These are phyloP conservation scores for Tenthredo mesomela DNA, from an alignment of 2,888 invertebrate genomes.

Conservation along the genomic window DNA sequence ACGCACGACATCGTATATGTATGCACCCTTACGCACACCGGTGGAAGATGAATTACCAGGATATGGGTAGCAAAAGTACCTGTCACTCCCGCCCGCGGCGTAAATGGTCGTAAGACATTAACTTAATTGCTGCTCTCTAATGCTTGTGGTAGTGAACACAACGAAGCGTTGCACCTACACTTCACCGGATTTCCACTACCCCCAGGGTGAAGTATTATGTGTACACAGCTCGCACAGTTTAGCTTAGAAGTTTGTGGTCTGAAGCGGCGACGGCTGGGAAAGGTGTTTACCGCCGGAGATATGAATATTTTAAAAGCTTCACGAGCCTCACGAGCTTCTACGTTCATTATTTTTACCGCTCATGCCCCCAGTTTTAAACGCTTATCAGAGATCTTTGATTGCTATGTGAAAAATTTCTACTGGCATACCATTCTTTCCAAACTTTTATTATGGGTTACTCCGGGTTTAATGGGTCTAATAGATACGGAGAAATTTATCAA, in stretches of 20 bases:
- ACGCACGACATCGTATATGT: not conserved
- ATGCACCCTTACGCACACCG: not conserved
- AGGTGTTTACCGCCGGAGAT: conserved; percentile 40
- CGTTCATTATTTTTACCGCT: conserved; percentile 3
- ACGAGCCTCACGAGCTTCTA: not conserved
- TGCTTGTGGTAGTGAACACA: not conserved
- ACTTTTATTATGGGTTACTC: not conserved
- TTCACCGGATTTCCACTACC: not conserved
- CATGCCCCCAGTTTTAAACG: not conserved
- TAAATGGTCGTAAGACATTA: conserved; percentile 69
- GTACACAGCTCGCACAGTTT: not conserved
- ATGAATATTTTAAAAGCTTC: conserved; percentile 39
- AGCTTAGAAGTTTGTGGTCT: conserved; percentile 24
- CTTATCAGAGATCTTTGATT: conserved; percentile 9
- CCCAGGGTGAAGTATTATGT: not conserved
- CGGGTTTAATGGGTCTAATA: not conserved
- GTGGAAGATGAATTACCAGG: conserved; percentile 21
- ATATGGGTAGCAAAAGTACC: conserved; percentile 18
- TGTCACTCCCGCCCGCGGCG: conserved; percentile 61
- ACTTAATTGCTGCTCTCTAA: conserved; percentile 64
- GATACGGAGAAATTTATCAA: not conserved
- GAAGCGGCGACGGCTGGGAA: conserved; percentile 1
- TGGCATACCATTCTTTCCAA: not conserved
- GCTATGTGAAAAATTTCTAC: not conserved
- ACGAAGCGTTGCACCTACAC: not conserved